Conservation (phyloP, 2,888 invertebrate genomes). For the Hofmannophila pseudospretella region DNA sequence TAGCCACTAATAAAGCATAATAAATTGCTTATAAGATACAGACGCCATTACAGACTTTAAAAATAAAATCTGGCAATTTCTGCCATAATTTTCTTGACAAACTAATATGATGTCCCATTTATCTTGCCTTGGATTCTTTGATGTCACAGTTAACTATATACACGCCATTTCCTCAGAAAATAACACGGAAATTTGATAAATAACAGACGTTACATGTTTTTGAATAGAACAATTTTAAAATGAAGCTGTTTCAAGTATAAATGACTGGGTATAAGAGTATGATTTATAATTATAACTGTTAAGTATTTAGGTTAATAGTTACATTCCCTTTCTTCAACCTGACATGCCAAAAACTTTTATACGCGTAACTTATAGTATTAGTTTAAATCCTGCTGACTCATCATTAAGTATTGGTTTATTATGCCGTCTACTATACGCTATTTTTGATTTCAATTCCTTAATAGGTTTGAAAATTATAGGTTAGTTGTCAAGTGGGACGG, state of each 20-base stretch:
- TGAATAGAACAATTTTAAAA: constrained; percentile 20
- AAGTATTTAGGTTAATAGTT: constrained; percentile 1
- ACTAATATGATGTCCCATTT: constrained; percentile 43
- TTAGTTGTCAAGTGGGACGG: not conserved
- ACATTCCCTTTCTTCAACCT: not conserved
- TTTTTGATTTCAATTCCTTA: not conserved
- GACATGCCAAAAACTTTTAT: not conserved
- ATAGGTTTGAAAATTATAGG: not conserved
- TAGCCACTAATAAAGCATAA: not conserved
- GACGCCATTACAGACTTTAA: not conserved
- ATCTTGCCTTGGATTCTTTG: constrained; percentile 39
- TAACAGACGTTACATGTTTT: constrained; percentile 5
- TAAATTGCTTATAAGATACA: not conserved
- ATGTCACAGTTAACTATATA: constrained; percentile 30
- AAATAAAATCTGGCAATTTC: not conserved
- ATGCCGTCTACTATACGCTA: not conserved
- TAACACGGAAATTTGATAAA: constrained; percentile 11
- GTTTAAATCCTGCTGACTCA: not conserved
- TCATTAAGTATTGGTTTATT: not conserved
- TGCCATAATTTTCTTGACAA: constrained; percentile 22
- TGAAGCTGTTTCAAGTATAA: constrained; percentile 31
- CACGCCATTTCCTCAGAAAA: constrained; percentile 19
- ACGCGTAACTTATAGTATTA: not conserved
- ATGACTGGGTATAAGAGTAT: constrained; percentile 24
- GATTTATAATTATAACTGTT: constrained; percentile 29